Conservation (phyloP, 2,888 invertebrate species). For the Cryptocephalus moraei region DNA sequence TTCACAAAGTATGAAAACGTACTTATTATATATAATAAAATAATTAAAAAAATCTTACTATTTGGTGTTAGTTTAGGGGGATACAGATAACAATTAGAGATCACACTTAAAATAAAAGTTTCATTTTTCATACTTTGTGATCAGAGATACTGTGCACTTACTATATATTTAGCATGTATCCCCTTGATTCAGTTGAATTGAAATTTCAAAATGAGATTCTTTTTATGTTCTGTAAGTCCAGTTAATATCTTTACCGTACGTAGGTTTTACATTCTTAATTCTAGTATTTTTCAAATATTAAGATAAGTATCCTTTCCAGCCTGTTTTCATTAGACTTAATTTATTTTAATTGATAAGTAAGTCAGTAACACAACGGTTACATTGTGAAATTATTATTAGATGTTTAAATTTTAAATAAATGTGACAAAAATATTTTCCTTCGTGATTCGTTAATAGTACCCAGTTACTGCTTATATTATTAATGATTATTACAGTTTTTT, state of each 20-base stretch:
- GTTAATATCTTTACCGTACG: constrained; percentile 4
- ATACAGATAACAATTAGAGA: constrained; percentile 13
- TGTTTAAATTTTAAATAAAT: constrained; percentile 39
- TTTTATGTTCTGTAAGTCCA: constrained; percentile 1
- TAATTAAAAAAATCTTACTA: constrained; percentile 20
- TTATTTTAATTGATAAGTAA: constrained; percentile 28
- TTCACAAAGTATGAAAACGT: constrained; percentile 36
- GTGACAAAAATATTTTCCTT: constrained; percentile 30
- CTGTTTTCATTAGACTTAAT: constrained; percentile 9
- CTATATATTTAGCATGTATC: constrained; percentile 19
- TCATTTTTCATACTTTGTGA: constrained; percentile 37
- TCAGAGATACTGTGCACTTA: constrained; percentile 32
- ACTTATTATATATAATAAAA: constrained; percentile 23
- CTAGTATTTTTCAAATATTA: constrained; percentile 20
- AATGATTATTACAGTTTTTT: constrained; percentile 15
- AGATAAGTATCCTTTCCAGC: constrained; percentile 14
- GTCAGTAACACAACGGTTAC: constrained; percentile 27
- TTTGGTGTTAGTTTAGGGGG: constrained; percentile 28
- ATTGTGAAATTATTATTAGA: constrained; percentile 35
- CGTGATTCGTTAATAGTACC: constrained; percentile 18
- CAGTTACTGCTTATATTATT: constrained; percentile 10
- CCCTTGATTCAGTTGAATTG: constrained; percentile 9
- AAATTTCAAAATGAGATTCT: constrained; percentile 3
- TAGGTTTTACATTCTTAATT: constrained; percentile 28
- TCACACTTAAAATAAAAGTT: constrained; percentile 18